Evolutionary conservation across 2,113 vertebrate species (phyloP), one percentile per base, ranked within the genome.

Genomic region (Notechis scutatus): DNA sequence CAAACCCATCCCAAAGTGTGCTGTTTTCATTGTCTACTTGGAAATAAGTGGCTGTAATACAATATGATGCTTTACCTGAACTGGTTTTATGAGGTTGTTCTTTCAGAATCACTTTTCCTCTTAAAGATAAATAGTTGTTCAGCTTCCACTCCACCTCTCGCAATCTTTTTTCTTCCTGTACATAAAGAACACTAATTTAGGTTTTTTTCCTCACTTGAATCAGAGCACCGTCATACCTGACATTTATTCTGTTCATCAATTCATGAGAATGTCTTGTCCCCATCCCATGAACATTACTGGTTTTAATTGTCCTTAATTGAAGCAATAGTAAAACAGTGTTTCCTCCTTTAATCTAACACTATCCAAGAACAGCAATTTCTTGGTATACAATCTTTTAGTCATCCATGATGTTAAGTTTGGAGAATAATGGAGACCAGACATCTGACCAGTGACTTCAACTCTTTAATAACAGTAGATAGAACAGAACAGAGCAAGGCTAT

Each of bases 91-190:
- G 34, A 92, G 23, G n/a, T 39, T 2, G 29, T 87, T 57, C 56
- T 87, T 59, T 87, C 0, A 0, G 10, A 0, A 5, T 57, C 39
- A 89, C 26, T 92, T 69, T 26, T 92, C 87, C 56, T 39, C 93
- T 94, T 74, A 93, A 45, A 7, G 91, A 86, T 87, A 95, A 85
- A 29, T 86, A 93, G 69, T 2, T 29, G 94, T 95, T 92, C 94
- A 94, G 86, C 93, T 95, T 94, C 93, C 89, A 85, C 47, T 93
- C 61, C 61, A 94, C 87, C 23, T 85, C 39, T 86, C 0, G 2
- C 15, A 90, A 59, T 87, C 55, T 88, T n/a, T 0, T 10, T 29
- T 47, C 61, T 93, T 47, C 59, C 93, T 93, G 85, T 15, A 74
- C 18, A 94, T 93, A 90, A 12, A 92, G 56, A 69, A 42, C 20